Base-by-base conservation (phyloP, 2,888 invertebrate species). In the Platycheirus rosarum region DNA sequence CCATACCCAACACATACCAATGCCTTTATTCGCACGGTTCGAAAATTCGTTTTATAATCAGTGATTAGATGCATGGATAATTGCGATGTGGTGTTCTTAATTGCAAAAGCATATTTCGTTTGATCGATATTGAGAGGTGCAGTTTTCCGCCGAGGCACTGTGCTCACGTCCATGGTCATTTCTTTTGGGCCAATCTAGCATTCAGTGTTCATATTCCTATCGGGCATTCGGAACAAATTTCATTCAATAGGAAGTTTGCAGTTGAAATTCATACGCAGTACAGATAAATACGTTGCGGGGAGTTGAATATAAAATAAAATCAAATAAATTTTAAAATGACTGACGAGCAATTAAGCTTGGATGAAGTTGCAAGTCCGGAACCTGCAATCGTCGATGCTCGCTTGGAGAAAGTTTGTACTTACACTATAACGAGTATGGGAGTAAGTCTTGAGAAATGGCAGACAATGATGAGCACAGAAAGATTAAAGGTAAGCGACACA, bases 401-500 rank as follows among this genome's bases (percentile, higher is more conserved):
- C 20, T 91, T 97, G 76, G 95, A 96, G 85, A 97, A 95, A 89
- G 92, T 98, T 68, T 93, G 94, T 65, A 94, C 94, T 87, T 97
- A 94, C 88, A 90, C 96, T 40, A 89, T 93, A 20, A 94, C 93
- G 88, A 92, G 95, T 7, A 92, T 97, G 86, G 95, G 95, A 88
- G 91, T 97, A 82, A 98, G 97, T 91, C 91, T 93, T 70, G 98
- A 98, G 84, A 96, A 95, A 92, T 98, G 97, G 97, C 89, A 91
- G 55, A 97, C 96, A 91, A 95, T 97, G 93, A 94, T 96, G 85
- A 91, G 92, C 44, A 91, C 90, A 60, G 93, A 94, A 51, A 95
- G 96, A 79, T 86, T 88, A 71, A 88, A 93, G 93, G 86, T 93
- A 92, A 91, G 95, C 94, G 2, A n/a, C n/a, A n/a, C n/a, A n/a